Percentiles rank a stretch among this genome's conserved stretches.
phyloP scores from a whole-genome alignment of 2,113 vertebrate genomes.

The Percina caprodes region DNA sequence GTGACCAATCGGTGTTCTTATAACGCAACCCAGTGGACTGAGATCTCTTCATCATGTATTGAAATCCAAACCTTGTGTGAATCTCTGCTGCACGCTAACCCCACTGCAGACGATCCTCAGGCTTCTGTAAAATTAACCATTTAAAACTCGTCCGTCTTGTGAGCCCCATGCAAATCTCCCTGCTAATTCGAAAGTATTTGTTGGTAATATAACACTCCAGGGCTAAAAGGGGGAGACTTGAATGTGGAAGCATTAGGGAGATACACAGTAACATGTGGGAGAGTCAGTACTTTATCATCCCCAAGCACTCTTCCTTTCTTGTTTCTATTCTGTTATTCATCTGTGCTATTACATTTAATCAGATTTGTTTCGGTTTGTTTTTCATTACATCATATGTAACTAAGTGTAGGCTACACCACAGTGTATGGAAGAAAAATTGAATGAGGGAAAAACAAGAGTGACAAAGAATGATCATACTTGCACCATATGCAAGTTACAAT shows the following conservation, averaged over 20 bases:
- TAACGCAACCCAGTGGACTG: slow-evolving; percentile 17
- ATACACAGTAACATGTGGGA: slow-evolving; percentile 9
- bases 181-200: slow-evolving; percentile 45
- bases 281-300: slow-evolving; percentile 7
- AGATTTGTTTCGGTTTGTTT: slow-evolving; percentile 37
- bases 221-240: slow-evolving; percentile 39
- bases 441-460: not conserved
- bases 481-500: not conserved
- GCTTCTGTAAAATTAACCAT: slow-evolving; percentile 66
- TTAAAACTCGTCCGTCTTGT: slow-evolving; percentile 59
- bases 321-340: slow-evolving; percentile 30
- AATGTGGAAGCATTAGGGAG: slow-evolving; percentile 13
- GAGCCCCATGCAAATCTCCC: slow-evolving; percentile 69
- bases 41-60: slow-evolving; percentile 43
- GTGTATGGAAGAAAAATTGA: not conserved
- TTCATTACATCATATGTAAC: slow-evolving; percentile 37
- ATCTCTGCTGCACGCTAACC: slow-evolving; percentile 22
- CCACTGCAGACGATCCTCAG: slow-evolving; percentile 27
- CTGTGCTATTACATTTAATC: slow-evolving; percentile 13
- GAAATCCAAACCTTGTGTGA: slow-evolving; percentile 80
- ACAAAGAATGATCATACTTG: not conserved
- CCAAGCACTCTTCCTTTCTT: not conserved
- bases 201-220: slow-evolving; percentile 53
- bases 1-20: slow-evolving; percentile 54
- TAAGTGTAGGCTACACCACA: not conserved